Base-by-base conservation (phyloP, 1,140 invertebrate genomes). In the Lasaia peninsularis region DNA sequence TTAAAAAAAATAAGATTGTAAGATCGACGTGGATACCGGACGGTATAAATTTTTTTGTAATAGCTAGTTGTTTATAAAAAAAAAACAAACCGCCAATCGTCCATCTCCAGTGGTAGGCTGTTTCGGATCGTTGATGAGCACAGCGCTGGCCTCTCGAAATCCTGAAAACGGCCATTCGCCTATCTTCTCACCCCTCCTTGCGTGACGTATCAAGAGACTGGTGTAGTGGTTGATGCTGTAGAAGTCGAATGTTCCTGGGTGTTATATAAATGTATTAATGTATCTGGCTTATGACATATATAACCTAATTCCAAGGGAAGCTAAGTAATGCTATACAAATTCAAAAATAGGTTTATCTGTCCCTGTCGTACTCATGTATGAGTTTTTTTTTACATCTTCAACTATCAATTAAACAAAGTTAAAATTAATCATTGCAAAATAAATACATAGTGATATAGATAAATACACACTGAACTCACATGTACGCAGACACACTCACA, bases 161-260 rank as follows among this genome's bases (percentile, higher is more conserved):
- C 69, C 72, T 1, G 14, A 9, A 0, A 67, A 1, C 6, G 60
- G 56, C 62, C 59, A 70, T 0, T 55, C 9, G 2, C 44, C 50
- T 0, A 63, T 52, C 0, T 21, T 11, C 7, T 76, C 76, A 0
- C 37, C 67, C 5, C 49, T 9, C 3, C n/a, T 35, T 0, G 61
- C 64, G 6, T 33, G 37, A 8, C 76, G 52, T 1, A 77, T 60
- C 2, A 62, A 12, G 4, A 66, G 68, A 14, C 57, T 65, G 0
- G 68, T 67, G 55, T 78, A 78, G 54, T 69, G 58, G 37, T 75
- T 78, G 37, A 78, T 37, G 0, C 58, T 69, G 52, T 58, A 75
- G 52, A 60, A 76, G 52, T 79, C 72, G 24, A 59, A 74, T 0
- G 72, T 76, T n/a, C 73, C 73, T 76, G 52, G 1, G 53, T n/a